Evolutionary conservation across 2,888 invertebrate species (phyloP).

Genomic region (Brachypalpus laphriformis): DNA sequence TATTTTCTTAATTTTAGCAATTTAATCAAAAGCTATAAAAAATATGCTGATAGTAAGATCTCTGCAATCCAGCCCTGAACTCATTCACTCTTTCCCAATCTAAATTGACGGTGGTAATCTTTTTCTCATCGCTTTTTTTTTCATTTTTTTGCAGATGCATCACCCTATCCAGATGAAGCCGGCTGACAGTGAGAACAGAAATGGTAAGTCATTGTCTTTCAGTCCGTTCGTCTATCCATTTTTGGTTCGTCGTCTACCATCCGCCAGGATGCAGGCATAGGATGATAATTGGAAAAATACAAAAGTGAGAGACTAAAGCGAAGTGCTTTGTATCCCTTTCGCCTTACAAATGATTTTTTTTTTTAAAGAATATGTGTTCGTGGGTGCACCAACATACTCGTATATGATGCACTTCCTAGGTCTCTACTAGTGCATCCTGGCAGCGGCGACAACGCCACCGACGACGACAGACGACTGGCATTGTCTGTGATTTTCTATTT

Average conservation of each 20-base stretch:
- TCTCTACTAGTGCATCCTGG: conserved; percentile 45
- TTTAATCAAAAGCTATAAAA: no score
- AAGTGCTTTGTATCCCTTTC: conserved; percentile 66
- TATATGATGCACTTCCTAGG: conserved; percentile 67
- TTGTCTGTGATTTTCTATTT: conserved; percentile 72
- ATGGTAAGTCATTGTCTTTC: conserved; percentile 89
- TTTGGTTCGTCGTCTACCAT: conserved; percentile 54
- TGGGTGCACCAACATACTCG: conserved; percentile 56
- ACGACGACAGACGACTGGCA: conserved; percentile 51
- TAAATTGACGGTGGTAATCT: conserved; percentile 62
- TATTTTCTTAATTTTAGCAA: no score
- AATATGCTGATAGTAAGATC: no score
- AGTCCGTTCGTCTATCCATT: conserved; percentile 41
- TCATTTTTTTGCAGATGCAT: conserved; percentile 93
- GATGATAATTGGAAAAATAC: conserved; percentile 73
- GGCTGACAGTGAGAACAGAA: conserved; percentile 99
- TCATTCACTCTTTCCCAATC: conserved; percentile 36
- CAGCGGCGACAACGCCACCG: no score
- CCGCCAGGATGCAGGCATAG: conserved; percentile 58
- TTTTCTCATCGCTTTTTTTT: conserved; percentile 48
- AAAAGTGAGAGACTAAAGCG: conserved; percentile 72
- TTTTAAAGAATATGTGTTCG: conserved; percentile 16
- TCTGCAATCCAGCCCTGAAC: conserved; percentile 43
- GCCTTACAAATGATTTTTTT: conserved; percentile 63
- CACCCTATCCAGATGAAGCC: conserved; percentile 99